A percentile compares a stretch with the other conserved stretches of the same genome.
These are phyloP conservation scores for Serrognathus titanus DNA, from an alignment of 2,888 invertebrate species.

Conservation along the genomic window DNA sequence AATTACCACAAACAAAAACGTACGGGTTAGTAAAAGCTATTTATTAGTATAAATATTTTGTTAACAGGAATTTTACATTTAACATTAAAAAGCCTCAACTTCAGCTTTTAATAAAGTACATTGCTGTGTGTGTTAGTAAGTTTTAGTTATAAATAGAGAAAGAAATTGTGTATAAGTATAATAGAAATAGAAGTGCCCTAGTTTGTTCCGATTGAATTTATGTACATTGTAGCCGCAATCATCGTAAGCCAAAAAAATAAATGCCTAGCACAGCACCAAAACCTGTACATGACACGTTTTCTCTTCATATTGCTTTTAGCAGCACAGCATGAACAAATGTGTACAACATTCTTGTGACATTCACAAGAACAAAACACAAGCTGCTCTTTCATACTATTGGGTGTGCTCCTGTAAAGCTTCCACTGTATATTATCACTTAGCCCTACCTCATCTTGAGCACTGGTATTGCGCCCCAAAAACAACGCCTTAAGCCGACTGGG, in stretches of 20 bases:
- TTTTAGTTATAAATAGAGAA: neutral
- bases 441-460: conserved; percentile 40
- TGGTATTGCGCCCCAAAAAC: conserved; percentile 53
- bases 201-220: conserved; percentile 9
- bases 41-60: neutral
- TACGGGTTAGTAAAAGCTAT: conserved; percentile 1
- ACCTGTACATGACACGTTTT: conserved; percentile 3
- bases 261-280: conserved; percentile 12
- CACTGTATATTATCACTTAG: conserved; percentile 4
- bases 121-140: too few species aligned
- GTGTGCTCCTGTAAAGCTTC: conserved; percentile 2
- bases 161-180: neutral
- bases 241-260: conserved; percentile 8
- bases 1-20: neutral
- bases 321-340: conserved; percentile 4
- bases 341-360: conserved; percentile 7
- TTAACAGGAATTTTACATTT: too few species aligned
- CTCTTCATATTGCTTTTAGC: conserved; percentile 1
- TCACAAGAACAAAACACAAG: conserved; percentile 9
- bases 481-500: conserved; percentile 63
- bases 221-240: conserved; percentile 11
- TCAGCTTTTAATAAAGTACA: too few species aligned
- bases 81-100: too few species aligned
- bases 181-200: neutral
- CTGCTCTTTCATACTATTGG: conserved; percentile 1